Conservation (phyloP, 2,797 vertebrate species). For the Pelochelys cantorii region DNA sequence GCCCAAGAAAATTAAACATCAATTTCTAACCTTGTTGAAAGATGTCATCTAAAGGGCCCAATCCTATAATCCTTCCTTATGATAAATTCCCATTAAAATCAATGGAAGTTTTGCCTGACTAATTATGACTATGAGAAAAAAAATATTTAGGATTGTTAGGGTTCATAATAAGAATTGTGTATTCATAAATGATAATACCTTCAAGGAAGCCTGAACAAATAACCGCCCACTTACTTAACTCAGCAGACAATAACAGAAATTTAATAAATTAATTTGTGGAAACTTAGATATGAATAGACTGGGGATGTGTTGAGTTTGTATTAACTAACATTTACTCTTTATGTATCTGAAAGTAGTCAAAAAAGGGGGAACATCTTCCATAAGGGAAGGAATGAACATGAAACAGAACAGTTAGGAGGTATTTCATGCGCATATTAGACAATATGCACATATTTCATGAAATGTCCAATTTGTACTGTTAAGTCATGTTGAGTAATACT, state of each 20-base stretch:
- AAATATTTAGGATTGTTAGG: conserved; percentile 9
- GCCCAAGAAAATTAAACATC: background rate
- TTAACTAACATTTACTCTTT: background rate
- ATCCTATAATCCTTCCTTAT: background rate
- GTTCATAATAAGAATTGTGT: conserved; percentile 19
- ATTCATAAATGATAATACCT: conserved; percentile 12
- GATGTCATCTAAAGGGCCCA: background rate
- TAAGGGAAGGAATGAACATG: conserved; percentile 36
- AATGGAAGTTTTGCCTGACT: background rate
- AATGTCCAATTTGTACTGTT: background rate
- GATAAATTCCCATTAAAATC: background rate
- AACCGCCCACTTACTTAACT: conserved; percentile 52
- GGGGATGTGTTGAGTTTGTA: conserved; percentile 47
- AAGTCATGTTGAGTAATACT: background rate
- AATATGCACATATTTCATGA: background rate
- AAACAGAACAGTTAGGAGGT: conserved; percentile 17
- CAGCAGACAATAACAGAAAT: conserved; percentile 37
- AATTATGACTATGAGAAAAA: background rate
- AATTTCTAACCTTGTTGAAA: background rate
- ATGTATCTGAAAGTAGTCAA: conserved; percentile 22
- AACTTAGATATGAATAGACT: conserved; percentile 52
- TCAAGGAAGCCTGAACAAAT: conserved; percentile 40
- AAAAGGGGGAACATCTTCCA: background rate
- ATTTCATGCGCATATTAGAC: background rate
- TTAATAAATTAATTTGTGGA: conserved; percentile 66